Evolutionary conservation across 2,797 vertebrate species (phyloP), one percentile per base, ranked within the genome.

Genomic region (Somateria mollissima): DNA sequence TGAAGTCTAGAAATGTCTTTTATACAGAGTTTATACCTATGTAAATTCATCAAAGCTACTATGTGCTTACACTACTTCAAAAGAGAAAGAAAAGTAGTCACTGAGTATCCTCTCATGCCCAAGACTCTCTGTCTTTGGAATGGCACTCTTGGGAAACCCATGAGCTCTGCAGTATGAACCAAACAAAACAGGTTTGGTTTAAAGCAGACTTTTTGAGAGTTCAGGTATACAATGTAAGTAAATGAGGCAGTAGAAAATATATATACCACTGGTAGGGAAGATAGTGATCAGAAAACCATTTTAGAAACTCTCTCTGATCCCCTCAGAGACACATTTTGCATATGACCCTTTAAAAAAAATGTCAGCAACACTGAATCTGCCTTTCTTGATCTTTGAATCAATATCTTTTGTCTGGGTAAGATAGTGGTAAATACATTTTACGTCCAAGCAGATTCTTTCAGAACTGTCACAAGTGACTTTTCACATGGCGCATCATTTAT

Each of bases 331-430:
- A 11, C 13, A 20, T 72, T 91, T 87, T 83, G 32, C 51, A 43
- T 66, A n/a, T 20, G 30, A 80, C 41, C 41, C 75, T 89, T 91
- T 69, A 56, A 92, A 84, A 94, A 86, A 79, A 92, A 84, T 45
- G 43, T 69, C 82, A 89, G 12, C 47, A 89, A 69, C 18, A 49
- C 13, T 41, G 8, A 75, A 79, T 92, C 85, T 95, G 39, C 14
- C n/a, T 90, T 84, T 83, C 53, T 79, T 65, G 73, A 90, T 81
- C 49, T 93, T 92, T 89, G 58, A 89, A 89, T 86, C 82, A 84
- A 69, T 88, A 61, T 27, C 49, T 93, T 87, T 71, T 77, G 84
- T 57, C 73, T 73, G 86, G 7, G 2, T 39, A 80, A 95, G 74
- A 66, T 76, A 73, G 47, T 88, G 60, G 45, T 43, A 93, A 92